Percentiles rank a stretch among this genome's conserved stretches.
Evolutionary conservation across 2,113 vertebrate species (phyloP).

Genomic region (Chamaetylas fuelleborni): DNA sequence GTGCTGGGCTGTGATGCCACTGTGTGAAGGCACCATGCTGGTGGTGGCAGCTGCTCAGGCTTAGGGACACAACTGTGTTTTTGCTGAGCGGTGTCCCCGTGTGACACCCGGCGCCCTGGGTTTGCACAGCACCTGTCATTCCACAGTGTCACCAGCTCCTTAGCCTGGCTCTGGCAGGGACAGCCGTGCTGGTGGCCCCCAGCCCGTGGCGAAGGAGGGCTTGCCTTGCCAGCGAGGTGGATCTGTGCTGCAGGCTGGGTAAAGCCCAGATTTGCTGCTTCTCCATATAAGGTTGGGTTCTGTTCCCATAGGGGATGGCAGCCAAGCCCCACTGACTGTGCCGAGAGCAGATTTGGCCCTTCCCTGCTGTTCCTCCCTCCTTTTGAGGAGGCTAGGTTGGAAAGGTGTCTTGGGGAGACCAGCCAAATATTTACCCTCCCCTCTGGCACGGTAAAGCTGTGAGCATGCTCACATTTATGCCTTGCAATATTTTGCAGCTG

Average conservation of each 20-base stretch:
- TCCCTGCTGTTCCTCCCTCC: neutral
- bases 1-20: neutral
- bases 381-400: neutral
- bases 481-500: neutral
- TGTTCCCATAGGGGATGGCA: neutral
- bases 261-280: neutral
- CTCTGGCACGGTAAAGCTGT: neutral
- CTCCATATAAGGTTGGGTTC: slow-evolving; percentile 43
- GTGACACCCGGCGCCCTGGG: neutral
- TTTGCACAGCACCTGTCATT: neutral
- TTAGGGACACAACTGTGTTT: neutral
- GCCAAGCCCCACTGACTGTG: neutral
- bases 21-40: rapidly evolving
- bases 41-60: neutral
- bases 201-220: rapidly evolving
- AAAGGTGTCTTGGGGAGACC: neutral
- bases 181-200: neutral
- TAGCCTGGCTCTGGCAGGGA: neutral
- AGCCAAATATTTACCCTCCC: slow-evolving; percentile 13
- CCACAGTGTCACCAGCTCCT: slow-evolving; percentile 40
- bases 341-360: neutral
- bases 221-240: neutral
- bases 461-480: neutral
- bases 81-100: neutral
- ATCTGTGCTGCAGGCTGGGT: neutral